phyloP scores from a whole-genome alignment of 2,113 vertebrate genomes.

The Hylia prasina region DNA sequence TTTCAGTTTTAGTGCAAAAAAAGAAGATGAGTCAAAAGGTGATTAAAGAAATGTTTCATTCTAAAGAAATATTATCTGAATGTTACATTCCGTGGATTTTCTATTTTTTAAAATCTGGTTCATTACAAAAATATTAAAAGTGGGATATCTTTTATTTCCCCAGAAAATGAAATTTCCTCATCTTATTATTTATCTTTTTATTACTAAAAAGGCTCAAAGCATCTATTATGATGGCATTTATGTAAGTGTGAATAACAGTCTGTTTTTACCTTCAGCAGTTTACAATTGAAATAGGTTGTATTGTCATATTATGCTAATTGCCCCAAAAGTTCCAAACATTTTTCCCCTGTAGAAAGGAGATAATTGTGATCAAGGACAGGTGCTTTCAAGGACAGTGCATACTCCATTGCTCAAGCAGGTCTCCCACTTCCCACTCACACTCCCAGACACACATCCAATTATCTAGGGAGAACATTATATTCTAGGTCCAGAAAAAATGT shows the following conservation, averaged over 20 bases:
- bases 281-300: background rate
- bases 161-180: background rate
- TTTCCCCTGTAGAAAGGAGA: background rate
- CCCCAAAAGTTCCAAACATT: background rate
- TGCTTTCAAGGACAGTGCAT: background rate
- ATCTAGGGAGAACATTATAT: background rate
- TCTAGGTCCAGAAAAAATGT: background rate
- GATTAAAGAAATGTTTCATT: background rate
- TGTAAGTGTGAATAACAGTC: background rate
- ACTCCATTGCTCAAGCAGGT: background rate
- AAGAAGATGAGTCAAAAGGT: background rate
- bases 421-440: background rate
- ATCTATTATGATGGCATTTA: background rate
- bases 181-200: background rate
- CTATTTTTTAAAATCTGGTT: background rate
- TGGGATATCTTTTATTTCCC: background rate
- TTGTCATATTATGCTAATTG: background rate
- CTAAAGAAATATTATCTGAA: background rate
- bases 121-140: background rate
- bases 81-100: background rate
- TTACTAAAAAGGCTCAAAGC: background rate
- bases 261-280: background rate
- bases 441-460: background rate
- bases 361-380: background rate
- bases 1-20: background rate